A percentile compares a stretch with the other conserved stretches of the same genome.
Evolutionary conservation across 2,113 vertebrate genomes (phyloP).

Genomic region (Hipposideros armiger): DNA sequence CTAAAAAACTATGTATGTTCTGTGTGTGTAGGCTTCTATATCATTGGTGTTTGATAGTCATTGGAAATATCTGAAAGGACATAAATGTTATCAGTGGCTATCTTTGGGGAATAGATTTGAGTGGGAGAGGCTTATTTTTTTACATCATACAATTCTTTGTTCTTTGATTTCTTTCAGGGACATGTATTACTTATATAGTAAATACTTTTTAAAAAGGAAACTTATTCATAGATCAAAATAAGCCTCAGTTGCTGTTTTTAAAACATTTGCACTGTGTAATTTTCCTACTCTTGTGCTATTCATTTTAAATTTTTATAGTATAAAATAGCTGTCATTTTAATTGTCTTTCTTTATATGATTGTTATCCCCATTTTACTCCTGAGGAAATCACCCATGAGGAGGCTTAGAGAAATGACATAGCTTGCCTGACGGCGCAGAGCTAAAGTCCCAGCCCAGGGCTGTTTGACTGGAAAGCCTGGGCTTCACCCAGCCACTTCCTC

Average conservation of each 20-base stretch:
- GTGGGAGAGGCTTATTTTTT: not conserved
- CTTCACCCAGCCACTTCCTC: not conserved
- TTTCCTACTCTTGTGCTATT: not conserved
- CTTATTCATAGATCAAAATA: not conserved
- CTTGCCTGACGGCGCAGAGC: not conserved
- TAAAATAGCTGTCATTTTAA: constrained; percentile 6
- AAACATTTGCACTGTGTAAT: not conserved
- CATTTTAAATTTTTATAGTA: constrained; percentile 26
- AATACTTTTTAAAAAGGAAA: constrained; percentile 24
- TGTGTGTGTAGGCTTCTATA: not conserved
- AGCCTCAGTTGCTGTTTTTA: not conserved
- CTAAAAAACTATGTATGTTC: not conserved
- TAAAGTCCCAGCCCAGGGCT: not conserved
- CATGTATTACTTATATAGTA: not conserved
- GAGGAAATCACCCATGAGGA: not conserved
- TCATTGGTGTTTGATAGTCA: not conserved
- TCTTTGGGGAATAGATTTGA: not conserved
- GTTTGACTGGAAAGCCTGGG: not conserved
- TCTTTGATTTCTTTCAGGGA: constrained; percentile 23
- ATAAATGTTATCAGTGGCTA: not conserved
- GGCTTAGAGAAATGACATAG: not conserved
- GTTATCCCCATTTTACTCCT: not conserved
- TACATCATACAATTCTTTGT: not conserved
- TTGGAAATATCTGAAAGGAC: not conserved
- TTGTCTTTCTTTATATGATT: not conserved